Conservation (phyloP, 2,888 invertebrate species). For the Oxytorus armatus region DNA sequence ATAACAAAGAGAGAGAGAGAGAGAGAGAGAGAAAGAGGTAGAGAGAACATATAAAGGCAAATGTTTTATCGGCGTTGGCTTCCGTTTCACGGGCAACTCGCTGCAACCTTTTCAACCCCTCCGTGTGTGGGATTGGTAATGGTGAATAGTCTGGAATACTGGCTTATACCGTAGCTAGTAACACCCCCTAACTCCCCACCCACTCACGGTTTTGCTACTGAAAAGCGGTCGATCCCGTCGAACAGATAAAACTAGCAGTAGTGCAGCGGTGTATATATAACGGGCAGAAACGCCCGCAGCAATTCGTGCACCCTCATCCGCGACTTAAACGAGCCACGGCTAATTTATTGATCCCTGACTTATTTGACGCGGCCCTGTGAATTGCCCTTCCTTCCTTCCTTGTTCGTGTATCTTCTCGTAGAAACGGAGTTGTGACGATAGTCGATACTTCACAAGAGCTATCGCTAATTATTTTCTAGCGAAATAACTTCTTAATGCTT, state of each 20-base stretch:
- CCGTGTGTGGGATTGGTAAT: constrained; percentile 16
- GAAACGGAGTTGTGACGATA: neutral
- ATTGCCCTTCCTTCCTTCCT: constrained; percentile 33
- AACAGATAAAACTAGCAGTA: constrained; percentile 75
- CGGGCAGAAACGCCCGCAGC: constrained; percentile 54
- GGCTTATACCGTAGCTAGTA: constrained; percentile 40
- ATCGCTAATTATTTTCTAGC: neutral
- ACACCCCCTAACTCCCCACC: constrained; percentile 23
- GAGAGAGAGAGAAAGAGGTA: neutral
- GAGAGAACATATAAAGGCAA: constrained; percentile 75
- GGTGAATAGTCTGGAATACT: constrained; percentile 42
- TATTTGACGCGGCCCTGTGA: constrained; percentile 73
- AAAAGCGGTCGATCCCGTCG: constrained; percentile 71
- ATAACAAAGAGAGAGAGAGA: neutral
- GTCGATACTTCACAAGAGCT: neutral
- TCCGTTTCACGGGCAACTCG: constrained; percentile 72
- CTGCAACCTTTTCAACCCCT: constrained; percentile 41
- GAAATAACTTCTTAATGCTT: neutral
- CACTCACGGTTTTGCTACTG: constrained; percentile 43
- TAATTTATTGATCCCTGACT: constrained; percentile 81
- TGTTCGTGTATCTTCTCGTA: neutral
- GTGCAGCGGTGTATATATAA: constrained; percentile 37
- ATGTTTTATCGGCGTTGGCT: constrained; percentile 79
- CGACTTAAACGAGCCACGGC: constrained; percentile 68
- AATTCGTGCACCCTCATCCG: constrained; percentile 73